Conservation (phyloP, 2,113 vertebrate species). For the Lophura nycthemera region DNA sequence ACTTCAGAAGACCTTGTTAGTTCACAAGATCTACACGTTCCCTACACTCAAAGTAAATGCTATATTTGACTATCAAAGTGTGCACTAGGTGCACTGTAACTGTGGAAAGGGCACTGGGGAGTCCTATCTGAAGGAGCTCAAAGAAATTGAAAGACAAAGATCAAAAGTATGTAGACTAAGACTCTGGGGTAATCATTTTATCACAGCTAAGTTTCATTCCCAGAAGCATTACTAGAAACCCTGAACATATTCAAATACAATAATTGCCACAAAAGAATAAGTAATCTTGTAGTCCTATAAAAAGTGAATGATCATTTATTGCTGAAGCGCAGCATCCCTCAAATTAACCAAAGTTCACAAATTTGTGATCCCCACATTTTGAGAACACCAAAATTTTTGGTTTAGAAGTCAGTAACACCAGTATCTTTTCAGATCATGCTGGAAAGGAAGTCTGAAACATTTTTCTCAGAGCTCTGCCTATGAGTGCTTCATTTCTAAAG, state of each 20-base stretch:
- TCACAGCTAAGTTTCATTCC: not conserved
- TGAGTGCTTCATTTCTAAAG: not conserved
- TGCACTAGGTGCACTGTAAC: not conserved
- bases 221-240: not conserved
- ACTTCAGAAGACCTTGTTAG: not conserved
- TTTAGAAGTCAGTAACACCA: not conserved
- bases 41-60: not conserved
- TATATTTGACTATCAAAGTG: not conserved
- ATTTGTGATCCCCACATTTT: not conserved
- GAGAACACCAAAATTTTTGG: not conserved
- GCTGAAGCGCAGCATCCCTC: not conserved
- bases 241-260: not conserved
- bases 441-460: not conserved
- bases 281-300: not conserved
- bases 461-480: not conserved
- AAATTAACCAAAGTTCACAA: not conserved
- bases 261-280: not conserved
- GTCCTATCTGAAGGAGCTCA: not conserved
- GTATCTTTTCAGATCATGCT: not conserved
- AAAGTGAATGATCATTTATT: not conserved
- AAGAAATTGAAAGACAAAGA: not conserved
- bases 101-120: not conserved
- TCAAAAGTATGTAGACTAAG: not conserved
- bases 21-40: not conserved
- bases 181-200: not conserved